Evolutionary conservation across 2,888 invertebrate genomes (phyloP), one percentile per base, ranked within the genome.

Genomic region (Pollenia amentaria): DNA sequence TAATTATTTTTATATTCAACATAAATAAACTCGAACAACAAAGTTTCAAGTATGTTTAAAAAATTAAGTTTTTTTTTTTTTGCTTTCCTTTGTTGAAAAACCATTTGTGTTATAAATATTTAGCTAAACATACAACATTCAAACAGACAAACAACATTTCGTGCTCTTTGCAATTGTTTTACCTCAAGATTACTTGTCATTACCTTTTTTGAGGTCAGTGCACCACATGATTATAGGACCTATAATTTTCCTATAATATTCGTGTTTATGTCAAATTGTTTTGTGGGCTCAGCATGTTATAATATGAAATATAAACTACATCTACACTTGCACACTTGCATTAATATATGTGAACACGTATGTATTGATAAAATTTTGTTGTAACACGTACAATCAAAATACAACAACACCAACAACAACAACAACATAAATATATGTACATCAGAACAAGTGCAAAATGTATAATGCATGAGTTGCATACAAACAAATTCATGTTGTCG

Each of bases 111-210:
- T 80, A 55, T 55, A 67, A 80, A 75, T 75, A 60, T 80, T 73
- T 55, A 65, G 18, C 55, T 55, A 46, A 65, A 80, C 14, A 57
- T 40, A 62, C 51, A 72, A 29, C 48, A 57, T 10, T 42, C 14
- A 11, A 3, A 40, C 16, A 16, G 9, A 46, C 21, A 55, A 21
- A 60, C n/a, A 77, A 64, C 60, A 67, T 84, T 67, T 84, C 84
- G 84, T 84, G 84, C 67, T 72, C 65, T 84, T 67, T 84, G 44
- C 72, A 84, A 84, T 84, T 83, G 83, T 51, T 77, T 77, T 69
- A 87, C 87, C 87, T 87, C 87, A 87, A 87, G 87, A 87, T 87
- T 87, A 87, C 84, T 87, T 87, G 87, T 87, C 87, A 87, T 87
- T 87, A 87, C 87, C 87, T 87, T 87, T 87, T 87, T 87, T 87